A percentile compares a stretch with the other conserved stretches of the same genome.
These are phyloP conservation scores for Microchrysa polita DNA, from an alignment of 2,888 invertebrate genomes.

Conservation along the genomic window DNA sequence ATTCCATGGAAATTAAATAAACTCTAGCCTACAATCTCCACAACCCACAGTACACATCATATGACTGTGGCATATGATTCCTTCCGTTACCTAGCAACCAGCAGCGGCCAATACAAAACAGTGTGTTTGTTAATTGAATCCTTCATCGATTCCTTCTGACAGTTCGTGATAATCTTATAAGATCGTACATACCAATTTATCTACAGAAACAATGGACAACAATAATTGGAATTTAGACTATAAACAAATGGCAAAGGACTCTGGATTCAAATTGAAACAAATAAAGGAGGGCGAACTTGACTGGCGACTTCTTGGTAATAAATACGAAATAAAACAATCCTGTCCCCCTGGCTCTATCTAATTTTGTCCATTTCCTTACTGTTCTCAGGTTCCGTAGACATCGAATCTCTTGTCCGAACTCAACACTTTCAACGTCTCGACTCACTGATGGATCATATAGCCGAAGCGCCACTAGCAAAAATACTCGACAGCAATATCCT, in stretches of 20 bases:
- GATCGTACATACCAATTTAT: too few species aligned
- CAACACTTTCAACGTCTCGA: constrained; percentile 61
- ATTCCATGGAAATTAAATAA: too few species aligned
- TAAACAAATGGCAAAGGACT: constrained; percentile 60
- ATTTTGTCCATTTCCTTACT: neutral
- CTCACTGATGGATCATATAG: constrained; percentile 57
- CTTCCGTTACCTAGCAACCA: constrained; percentile 21
- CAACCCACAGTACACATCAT: too few species aligned
- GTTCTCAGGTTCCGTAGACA: constrained; percentile 59
- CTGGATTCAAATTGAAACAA: constrained; percentile 60
- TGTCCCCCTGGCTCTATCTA: constrained; percentile 7
- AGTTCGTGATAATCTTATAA: neutral
- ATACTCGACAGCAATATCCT: constrained; percentile 60
- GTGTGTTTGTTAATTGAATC: neutral
- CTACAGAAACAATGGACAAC: constrained; percentile 43
- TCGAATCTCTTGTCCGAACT: constrained; percentile 59
- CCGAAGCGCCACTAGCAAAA: constrained; percentile 60
- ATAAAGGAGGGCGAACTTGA: constrained; percentile 60
- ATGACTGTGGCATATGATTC: too few species aligned
- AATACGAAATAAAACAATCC: neutral
- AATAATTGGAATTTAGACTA: constrained; percentile 56
- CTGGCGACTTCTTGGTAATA: constrained; percentile 62
- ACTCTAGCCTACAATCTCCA: too few species aligned
- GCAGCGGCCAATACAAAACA: neutral
- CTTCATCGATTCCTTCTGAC: neutral